Conservation (phyloP, 2,797 vertebrate species). For the Malacoraja senta region DNA sequence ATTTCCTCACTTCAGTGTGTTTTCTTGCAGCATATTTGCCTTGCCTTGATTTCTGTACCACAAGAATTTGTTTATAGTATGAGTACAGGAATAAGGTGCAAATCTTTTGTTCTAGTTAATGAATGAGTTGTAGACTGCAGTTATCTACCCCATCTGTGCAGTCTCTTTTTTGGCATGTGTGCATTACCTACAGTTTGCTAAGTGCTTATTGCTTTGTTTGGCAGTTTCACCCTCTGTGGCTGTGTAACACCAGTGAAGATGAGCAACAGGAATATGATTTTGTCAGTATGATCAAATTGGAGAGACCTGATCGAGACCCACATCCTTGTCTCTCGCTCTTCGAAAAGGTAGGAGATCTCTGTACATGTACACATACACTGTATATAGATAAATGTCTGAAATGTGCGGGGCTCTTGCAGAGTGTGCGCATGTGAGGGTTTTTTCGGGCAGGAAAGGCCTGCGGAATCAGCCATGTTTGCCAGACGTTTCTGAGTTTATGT, state of each 20-base stretch:
- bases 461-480: too few species aligned
- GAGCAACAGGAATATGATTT: conserved; percentile 79
- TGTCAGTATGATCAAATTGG: conserved; percentile 94
- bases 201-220: conserved; percentile 42
- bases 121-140: not conserved
- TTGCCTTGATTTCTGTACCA: not conserved
- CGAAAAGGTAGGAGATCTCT: conserved; percentile 68
- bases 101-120: not conserved
- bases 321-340: conserved; percentile 79
- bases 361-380: too few species aligned
- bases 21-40: not conserved
- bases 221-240: conserved; percentile 89
- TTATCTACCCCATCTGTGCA: not conserved
- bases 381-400: not conserved
- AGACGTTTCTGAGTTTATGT: too few species aligned
- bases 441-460: too few species aligned
- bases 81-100: not conserved
- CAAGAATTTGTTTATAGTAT: not conserved
- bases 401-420: too few species aligned
- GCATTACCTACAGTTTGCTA: not conserved
- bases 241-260: conserved; percentile 95
- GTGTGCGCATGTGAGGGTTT: too few species aligned
- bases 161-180: not conserved
- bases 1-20: not conserved
- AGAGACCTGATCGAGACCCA: conserved; percentile 70